phyloP scores from a whole-genome alignment of 2,797 vertebrate genomes.

The Siniperca undulata region DNA sequence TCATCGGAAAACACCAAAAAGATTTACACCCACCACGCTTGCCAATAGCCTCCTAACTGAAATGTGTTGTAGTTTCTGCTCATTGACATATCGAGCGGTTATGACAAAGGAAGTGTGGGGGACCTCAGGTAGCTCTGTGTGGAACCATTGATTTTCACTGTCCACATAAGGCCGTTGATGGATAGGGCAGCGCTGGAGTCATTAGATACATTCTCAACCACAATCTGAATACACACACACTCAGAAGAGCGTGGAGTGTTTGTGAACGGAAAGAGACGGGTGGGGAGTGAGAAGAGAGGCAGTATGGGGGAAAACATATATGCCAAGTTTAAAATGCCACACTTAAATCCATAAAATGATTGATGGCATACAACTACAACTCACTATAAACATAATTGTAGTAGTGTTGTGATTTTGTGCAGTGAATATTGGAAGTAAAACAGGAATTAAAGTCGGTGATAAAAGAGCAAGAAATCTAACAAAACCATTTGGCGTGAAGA shows the following conservation, averaged over 20 bases:
- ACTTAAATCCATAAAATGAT: conserved; percentile 27
- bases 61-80: conserved; percentile 75
- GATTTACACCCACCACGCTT: conserved; percentile 68
- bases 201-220: conserved; percentile 76
- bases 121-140: conserved; percentile 83
- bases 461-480: conserved; percentile 15
- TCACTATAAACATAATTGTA: conserved; percentile 4
- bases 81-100: conserved; percentile 82
- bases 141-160: conserved; percentile 83
- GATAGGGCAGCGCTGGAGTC: conserved; percentile 71
- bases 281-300: conserved; percentile 12
- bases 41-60: conserved; percentile 68
- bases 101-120: conserved; percentile 86
- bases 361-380: neutral
- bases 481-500: conserved; percentile 45
- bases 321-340: conserved; percentile 39
- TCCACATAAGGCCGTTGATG: conserved; percentile 78
- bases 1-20: conserved; percentile 72
- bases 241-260: neutral
- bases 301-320: conserved; percentile 2
- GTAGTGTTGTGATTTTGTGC: neutral
- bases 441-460: conserved; percentile 6
- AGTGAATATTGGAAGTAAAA: conserved; percentile 22
- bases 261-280: conserved; percentile 20
- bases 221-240: conserved; percentile 62